Conservation (phyloP, 2,888 invertebrate species). For the Salticus scenicus region DNA sequence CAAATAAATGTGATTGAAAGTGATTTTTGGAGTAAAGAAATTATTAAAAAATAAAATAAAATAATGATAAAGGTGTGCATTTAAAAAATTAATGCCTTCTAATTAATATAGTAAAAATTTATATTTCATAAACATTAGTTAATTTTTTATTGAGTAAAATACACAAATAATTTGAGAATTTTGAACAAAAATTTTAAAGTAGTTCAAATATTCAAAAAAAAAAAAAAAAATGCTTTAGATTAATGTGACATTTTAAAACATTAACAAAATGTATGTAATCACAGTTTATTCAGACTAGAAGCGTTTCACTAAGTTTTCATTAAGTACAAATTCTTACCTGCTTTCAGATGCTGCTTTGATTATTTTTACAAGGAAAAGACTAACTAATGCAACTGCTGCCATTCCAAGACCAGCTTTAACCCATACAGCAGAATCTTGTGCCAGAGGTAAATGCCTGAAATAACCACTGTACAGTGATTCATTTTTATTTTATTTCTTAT, state of each 20-base stretch:
- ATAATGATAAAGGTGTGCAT: too few species aligned
- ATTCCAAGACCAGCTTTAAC: slow-evolving; percentile 72
- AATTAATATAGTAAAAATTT: too few species aligned
- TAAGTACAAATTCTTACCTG: slow-evolving; percentile 41
- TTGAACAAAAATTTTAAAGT: too few species aligned
- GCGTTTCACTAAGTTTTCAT: too few species aligned
- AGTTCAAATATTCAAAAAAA: neutral
- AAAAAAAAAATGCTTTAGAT: neutral
- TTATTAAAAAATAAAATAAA: too few species aligned
- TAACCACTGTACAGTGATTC: slow-evolving; percentile 57
- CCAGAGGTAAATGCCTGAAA: slow-evolving; percentile 71
- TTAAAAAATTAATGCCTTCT: too few species aligned
- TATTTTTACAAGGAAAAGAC: slow-evolving; percentile 71
- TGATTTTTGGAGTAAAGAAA: too few species aligned
- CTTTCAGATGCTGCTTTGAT: slow-evolving; percentile 68
- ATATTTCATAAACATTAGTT: too few species aligned
- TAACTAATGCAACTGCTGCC: slow-evolving; percentile 71
- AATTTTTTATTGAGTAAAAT: too few species aligned
- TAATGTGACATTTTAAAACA: neutral
- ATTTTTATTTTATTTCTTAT: too few species aligned
- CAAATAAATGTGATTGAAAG: too few species aligned
- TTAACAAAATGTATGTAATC: neutral
- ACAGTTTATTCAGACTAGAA: neutral
- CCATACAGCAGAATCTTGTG: slow-evolving; percentile 72
- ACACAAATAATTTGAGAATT: too few species aligned